Percentiles rank a stretch among this genome's conserved stretches.
Evolutionary conservation across 2,888 invertebrate species (phyloP).

Genomic region (Liopterus haemorrhoidalis): DNA sequence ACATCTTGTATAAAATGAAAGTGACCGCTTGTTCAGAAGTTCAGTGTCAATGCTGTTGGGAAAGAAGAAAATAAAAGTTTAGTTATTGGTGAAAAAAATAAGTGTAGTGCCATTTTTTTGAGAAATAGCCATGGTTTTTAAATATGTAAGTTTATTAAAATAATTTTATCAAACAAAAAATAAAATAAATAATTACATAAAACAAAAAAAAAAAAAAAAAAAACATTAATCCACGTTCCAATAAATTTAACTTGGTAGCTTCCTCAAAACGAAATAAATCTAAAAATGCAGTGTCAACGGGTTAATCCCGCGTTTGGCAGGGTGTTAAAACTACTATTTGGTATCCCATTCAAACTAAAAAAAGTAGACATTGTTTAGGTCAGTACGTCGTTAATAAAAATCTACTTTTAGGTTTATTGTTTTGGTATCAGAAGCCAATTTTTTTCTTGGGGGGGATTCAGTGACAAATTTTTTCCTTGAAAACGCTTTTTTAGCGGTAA

Average conservation of each 20-base stretch:
- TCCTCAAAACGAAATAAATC: not conserved
- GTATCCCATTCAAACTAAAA: too few species aligned
- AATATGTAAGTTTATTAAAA: conserved; percentile 20
- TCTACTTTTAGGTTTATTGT: too few species aligned
- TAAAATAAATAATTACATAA: not conserved
- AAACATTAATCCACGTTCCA: not conserved
- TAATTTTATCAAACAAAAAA: not conserved
- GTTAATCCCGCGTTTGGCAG: too few species aligned
- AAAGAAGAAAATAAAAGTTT: not conserved
- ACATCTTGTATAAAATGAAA: conserved; percentile 41
- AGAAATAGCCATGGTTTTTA: conserved; percentile 18
- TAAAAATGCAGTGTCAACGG: too few species aligned
- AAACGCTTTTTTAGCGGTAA: too few species aligned
- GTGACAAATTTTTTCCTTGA: too few species aligned
- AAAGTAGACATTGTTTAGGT: too few species aligned
- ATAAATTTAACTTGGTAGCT: not conserved
- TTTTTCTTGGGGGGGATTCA: too few species aligned
- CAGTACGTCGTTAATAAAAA: too few species aligned
- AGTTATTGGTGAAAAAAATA: not conserved
- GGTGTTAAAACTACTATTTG: too few species aligned
- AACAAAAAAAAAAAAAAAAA: conserved; percentile 1
- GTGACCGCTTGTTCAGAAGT: conserved; percentile 35
- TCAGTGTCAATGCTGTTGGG: conserved; percentile 42
- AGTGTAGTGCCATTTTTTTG: conserved; percentile 1
- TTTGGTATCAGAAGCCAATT: too few species aligned